Percentiles rank a stretch among this genome's conserved stretches.
Evolutionary conservation across 2,113 vertebrate genomes (phyloP).

Genomic region (Syngnathus typhle): DNA sequence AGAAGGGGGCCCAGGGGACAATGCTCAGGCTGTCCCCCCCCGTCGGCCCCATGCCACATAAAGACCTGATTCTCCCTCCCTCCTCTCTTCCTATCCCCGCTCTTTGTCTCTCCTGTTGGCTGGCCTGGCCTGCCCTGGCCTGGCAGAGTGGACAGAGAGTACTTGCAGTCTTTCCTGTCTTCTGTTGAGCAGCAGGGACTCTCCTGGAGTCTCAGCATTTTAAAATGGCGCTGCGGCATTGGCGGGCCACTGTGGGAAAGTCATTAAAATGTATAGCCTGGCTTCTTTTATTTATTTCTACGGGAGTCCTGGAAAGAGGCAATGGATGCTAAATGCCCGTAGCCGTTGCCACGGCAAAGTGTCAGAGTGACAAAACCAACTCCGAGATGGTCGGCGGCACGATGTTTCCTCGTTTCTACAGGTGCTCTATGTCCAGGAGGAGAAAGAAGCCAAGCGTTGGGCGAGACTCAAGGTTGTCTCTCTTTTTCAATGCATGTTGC

Average conservation of each 20-base stretch:
- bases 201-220: slow-evolving; percentile 49
- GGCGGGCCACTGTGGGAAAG: slow-evolving; percentile 72
- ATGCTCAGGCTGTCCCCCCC: slow-evolving; percentile 59
- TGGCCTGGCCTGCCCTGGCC: slow-evolving; percentile 46
- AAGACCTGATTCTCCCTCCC: slow-evolving; percentile 63
- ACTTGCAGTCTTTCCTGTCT: slow-evolving; percentile 64
- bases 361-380: slow-evolving; percentile 8
- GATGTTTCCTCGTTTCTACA: slow-evolving; percentile 49
- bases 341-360: slow-evolving; percentile 57
- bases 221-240: slow-evolving; percentile 56
- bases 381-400: neutral
- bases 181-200: slow-evolving; percentile 52
- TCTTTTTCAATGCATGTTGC: too few species aligned
- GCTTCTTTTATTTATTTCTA: slow-evolving; percentile 62
- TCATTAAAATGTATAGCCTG: slow-evolving; percentile 74
- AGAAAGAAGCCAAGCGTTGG: neutral
- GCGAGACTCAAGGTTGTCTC: neutral
- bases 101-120: slow-evolving; percentile 44
- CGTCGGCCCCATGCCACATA: slow-evolving; percentile 61
- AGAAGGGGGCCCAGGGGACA: slow-evolving; percentile 37
- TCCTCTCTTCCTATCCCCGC: neutral
- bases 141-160: slow-evolving; percentile 58
- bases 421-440: slow-evolving; percentile 47
- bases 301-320: slow-evolving; percentile 56
- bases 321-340: slow-evolving; percentile 51